Evolutionary conservation across 2,113 vertebrate species (phyloP).

Genomic region (Taxidea taxus): DNA sequence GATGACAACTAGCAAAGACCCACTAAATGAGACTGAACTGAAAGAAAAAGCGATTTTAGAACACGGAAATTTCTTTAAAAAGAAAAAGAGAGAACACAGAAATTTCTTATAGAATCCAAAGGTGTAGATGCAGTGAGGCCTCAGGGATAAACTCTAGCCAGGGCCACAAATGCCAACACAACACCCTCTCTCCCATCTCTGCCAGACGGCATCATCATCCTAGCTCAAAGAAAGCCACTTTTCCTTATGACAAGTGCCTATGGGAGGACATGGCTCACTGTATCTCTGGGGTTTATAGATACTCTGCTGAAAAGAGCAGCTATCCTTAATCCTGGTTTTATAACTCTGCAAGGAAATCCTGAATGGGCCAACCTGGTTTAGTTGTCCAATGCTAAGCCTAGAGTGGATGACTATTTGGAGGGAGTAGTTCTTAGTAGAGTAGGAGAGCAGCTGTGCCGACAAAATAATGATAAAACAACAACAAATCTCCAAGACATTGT

Average conservation of each 20-base stretch:
- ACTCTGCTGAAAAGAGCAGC: not conserved
- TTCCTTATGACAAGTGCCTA: not conserved
- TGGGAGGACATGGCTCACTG: not conserved
- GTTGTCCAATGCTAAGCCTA: not conserved
- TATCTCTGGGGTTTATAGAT: not conserved
- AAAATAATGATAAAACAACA: not conserved
- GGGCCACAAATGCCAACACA: not conserved
- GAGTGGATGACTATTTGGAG: not conserved
- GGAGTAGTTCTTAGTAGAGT: not conserved
- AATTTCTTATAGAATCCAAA: not conserved
- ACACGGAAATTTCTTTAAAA: not conserved
- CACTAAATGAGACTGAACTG: not conserved
- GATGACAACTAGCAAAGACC: not conserved
- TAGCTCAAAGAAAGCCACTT: not conserved
- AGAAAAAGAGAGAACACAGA: not conserved
- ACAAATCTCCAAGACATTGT: not conserved
- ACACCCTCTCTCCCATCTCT: not conserved
- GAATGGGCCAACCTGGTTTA: not conserved
- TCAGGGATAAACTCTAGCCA: not conserved
- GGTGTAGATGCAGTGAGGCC: not conserved
- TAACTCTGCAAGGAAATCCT: not conserved
- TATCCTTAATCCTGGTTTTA: not conserved
- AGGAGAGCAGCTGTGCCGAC: not conserved
- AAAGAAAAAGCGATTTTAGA: not conserved
- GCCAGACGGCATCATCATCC: not conserved